Conservation (phyloP, 2,797 vertebrate species). For the Setipinna tenuifilis region DNA sequence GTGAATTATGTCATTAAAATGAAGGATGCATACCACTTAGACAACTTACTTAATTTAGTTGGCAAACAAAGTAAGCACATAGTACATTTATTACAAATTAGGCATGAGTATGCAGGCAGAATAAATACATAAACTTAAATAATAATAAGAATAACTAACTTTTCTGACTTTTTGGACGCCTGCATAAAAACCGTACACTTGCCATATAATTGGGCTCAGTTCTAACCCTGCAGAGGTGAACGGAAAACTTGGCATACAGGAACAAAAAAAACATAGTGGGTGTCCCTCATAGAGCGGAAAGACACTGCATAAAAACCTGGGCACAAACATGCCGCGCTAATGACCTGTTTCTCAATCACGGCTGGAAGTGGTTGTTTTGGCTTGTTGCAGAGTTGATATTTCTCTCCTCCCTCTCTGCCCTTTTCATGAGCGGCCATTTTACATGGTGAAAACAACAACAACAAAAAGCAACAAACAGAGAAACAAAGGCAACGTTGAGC, state of each 20-base stretch:
- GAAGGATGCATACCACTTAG: too few relatives aligned
- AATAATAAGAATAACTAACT: neutral
- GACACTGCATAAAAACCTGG: constrained; percentile 46
- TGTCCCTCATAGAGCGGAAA: neutral
- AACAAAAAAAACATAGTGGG: neutral
- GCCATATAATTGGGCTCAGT: neutral
- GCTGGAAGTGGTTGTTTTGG: constrained; percentile 65
- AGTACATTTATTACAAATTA: too few relatives aligned
- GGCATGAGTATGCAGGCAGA: neutral
- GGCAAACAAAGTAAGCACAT: too few relatives aligned
- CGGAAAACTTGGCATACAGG: neutral
- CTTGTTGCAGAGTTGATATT: constrained; percentile 65
- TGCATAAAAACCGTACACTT: neutral
- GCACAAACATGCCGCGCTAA: constrained; percentile 61
- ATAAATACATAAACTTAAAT: neutral
- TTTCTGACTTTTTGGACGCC: neutral
- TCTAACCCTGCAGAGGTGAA: neutral
- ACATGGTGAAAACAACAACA: constrained; percentile 75
- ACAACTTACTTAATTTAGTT: too few relatives aligned
- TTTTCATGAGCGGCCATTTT: constrained; percentile 67
- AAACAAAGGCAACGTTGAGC: constrained; percentile 32
- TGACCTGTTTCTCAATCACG: constrained; percentile 64
- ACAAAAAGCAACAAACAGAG: constrained; percentile 73
- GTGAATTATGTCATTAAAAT: too few relatives aligned
- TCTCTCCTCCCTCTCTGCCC: constrained; percentile 56